These are phyloP conservation scores for Neoaliturus tenellus DNA, from an alignment of 2,888 invertebrate genomes.

Conservation along the genomic window DNA sequence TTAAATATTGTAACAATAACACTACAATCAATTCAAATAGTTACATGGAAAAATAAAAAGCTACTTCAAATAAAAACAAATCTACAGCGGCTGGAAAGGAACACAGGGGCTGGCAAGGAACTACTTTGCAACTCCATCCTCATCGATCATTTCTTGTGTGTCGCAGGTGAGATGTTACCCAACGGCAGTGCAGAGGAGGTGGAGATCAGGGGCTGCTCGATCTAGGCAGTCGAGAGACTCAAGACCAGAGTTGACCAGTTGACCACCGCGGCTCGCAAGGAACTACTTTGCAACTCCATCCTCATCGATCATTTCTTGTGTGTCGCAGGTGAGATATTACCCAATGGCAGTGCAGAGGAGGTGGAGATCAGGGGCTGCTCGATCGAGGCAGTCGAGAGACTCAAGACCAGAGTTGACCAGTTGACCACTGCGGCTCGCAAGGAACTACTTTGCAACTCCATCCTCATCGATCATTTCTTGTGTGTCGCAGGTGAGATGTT, in stretches of 20 bases:
- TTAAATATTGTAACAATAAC: too few species aligned
- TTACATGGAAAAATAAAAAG: too few species aligned
- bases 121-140: slow-evolving; percentile 83
- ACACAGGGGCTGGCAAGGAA: slow-evolving; percentile 65
- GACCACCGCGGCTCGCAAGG: slow-evolving; percentile 70
- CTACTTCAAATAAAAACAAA: too few species aligned
- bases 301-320: slow-evolving; percentile 95
- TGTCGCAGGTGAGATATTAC: slow-evolving; percentile 29
- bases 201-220: slow-evolving; percentile 96
- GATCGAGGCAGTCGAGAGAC: slow-evolving; percentile 87
- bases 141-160: slow-evolving; percentile 96
- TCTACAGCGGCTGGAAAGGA: too few species aligned
- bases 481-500: slow-evolving; percentile 75
- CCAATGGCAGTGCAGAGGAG: slow-evolving; percentile 85
- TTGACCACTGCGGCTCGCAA: slow-evolving; percentile 71
- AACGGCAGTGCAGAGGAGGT: slow-evolving; percentile 88
- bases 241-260: slow-evolving; percentile 75
- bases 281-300: slow-evolving; percentile 81
- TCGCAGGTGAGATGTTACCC: slow-evolving; percentile 44
- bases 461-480: slow-evolving; percentile 92
- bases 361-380: slow-evolving; percentile 96
- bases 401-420: slow-evolving; percentile 76
- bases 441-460: slow-evolving; percentile 80
- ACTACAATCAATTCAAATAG: too few species aligned
- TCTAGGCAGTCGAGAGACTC: slow-evolving; percentile 87